Percentiles rank a stretch among this genome's conserved stretches.
These are phyloP conservation scores for Epizoanthus stellaris DNA, from an alignment of 92 coral and sea anemone genomes.

Conservation along the genomic window DNA sequence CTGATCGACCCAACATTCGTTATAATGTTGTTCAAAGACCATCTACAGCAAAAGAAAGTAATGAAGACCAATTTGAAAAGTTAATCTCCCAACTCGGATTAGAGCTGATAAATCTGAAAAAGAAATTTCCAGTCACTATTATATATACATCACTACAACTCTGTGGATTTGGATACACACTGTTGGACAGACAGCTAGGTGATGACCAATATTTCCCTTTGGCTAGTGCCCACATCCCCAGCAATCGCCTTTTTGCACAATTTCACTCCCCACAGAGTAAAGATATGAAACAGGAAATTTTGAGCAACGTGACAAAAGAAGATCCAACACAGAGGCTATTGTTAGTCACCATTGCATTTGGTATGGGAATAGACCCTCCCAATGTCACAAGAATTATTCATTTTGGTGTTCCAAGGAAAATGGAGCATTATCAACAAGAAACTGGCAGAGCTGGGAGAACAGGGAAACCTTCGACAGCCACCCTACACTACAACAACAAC, in stretches of 20 bases:
- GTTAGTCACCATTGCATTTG: constrained; percentile 45
- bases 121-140: constrained; percentile 19
- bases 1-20: constrained; percentile 30
- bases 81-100: background rate
- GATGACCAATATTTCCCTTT: constrained; percentile 37
- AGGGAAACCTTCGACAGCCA: constrained; percentile 40
- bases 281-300: constrained; percentile 23
- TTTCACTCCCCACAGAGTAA: constrained; percentile 21
- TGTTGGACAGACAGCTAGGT: constrained; percentile 7
- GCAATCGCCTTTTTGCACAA: constrained; percentile 33
- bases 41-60: background rate
- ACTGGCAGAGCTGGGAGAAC: constrained; percentile 38
- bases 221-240: constrained; percentile 14
- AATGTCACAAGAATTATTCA: constrained; percentile 12
- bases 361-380: constrained; percentile 40
- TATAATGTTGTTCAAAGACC: constrained; percentile 38
- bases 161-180: constrained; percentile 30
- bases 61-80: constrained; percentile 37
- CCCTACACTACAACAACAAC: constrained; percentile 26
- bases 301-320: background rate
- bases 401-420: constrained; percentile 41
- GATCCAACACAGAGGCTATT: background rate
- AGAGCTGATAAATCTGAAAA: constrained; percentile 15
- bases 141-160: constrained; percentile 14
- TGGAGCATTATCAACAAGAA: constrained; percentile 40